Conservation (phyloP, 2,797 vertebrate species). For the Tenualosa thibaudeaui region DNA sequence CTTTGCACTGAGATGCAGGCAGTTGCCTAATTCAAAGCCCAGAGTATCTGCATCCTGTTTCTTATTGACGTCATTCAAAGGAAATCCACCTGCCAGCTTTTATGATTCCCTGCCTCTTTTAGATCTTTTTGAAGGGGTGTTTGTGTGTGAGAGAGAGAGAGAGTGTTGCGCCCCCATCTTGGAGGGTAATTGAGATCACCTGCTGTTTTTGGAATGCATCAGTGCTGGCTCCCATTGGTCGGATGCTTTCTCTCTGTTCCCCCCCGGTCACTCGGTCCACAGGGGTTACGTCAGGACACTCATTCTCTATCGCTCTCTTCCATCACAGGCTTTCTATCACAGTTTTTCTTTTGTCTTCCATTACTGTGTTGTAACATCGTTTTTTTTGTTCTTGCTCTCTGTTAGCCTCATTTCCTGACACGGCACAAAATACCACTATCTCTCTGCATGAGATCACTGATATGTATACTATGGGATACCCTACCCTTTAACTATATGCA, state of each 20-base stretch:
- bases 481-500: too few relatives aligned
- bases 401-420: not conserved
- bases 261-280: conserved; percentile 7
- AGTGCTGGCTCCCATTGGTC: not conserved
- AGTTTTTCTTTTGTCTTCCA: not conserved
- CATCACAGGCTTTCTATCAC: not conserved
- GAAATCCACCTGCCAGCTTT: not conserved
- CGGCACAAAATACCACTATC: not conserved
- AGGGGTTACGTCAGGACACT: not conserved
- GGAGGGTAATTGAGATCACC: conserved; percentile 52
- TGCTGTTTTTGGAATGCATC: conserved; percentile 47
- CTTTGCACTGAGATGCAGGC: not conserved
- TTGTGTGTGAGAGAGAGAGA: not conserved
- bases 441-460: too few relatives aligned
- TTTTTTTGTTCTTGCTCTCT: not conserved
- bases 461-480: too few relatives aligned
- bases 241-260: not conserved
- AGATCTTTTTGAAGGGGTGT: conserved; percentile 30
- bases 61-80: not conserved
- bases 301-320: not conserved
- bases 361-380: not conserved
- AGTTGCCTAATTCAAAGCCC: not conserved
- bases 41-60: not conserved
- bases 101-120: not conserved
- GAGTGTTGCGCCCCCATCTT: not conserved